phyloP scores from a whole-genome alignment of 2,113 vertebrate genomes.

The Cettia cetti region DNA sequence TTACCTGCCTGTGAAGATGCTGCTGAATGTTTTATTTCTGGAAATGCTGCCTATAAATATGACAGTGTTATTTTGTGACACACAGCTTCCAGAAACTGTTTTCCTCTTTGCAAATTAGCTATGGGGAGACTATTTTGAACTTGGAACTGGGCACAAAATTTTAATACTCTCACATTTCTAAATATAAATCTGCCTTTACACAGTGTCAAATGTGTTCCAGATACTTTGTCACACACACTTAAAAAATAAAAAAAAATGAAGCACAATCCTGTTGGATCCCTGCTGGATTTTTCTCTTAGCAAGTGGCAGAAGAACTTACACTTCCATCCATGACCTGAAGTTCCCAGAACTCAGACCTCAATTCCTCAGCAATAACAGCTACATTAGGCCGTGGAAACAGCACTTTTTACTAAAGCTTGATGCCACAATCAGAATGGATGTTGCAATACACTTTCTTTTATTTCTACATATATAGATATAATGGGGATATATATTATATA shows the following conservation, averaged over 20 bases:
- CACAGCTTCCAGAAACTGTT: not conserved
- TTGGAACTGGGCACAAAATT: not conserved
- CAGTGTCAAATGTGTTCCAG: not conserved
- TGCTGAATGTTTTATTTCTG: not conserved
- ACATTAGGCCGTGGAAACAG: not conserved
- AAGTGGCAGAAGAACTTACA: not conserved
- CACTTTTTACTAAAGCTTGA: not conserved
- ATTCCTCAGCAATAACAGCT: not conserved
- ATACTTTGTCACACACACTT: not conserved
- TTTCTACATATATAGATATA: not conserved
- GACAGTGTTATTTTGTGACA: not conserved
- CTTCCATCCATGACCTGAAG: not conserved
- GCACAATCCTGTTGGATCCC: not conserved
- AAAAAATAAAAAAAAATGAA: not conserved
- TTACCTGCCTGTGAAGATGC: slow-evolving; percentile 1
- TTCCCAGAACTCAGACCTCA: not conserved
- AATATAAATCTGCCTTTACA: not conserved
- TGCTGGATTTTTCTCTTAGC: not conserved
- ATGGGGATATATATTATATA: not conserved
- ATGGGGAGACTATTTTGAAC: not conserved
- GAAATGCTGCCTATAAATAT: not conserved
- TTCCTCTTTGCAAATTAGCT: not conserved
- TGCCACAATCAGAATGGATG: not conserved
- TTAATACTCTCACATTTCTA: not conserved
- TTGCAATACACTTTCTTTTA: not conserved